Conservation (phyloP, 2,113 vertebrate species). For the Mesocricetus auratus region DNA sequence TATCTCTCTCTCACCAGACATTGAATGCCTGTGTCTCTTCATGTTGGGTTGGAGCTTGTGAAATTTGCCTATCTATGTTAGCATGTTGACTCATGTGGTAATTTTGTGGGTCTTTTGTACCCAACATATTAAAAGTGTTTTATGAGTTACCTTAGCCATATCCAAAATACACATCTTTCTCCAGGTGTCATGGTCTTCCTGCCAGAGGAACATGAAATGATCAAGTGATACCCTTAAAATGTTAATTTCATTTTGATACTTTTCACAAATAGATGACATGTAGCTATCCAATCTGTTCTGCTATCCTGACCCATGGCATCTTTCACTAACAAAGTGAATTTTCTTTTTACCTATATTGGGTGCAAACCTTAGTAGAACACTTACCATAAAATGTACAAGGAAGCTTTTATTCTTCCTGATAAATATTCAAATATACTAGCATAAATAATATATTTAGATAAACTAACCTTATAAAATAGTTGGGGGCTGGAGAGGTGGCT, state of each 20-base stretch:
- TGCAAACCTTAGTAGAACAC: not conserved
- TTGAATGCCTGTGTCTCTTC: too few relatives aligned
- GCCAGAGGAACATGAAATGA: not conserved
- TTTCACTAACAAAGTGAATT: not conserved
- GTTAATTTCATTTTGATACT: not conserved
- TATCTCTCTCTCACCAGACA: not conserved
- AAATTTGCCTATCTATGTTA: too few relatives aligned
- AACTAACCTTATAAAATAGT: not conserved
- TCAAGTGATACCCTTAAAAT: not conserved
- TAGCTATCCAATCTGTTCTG: not conserved
- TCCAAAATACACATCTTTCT: not conserved
- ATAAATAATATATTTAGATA: not conserved
- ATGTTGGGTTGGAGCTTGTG: not conserved
- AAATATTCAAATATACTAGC: not conserved
- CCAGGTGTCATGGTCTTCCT: not conserved
- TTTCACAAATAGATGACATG: too few relatives aligned
- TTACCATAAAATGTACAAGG: not conserved
- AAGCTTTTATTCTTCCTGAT: not conserved
- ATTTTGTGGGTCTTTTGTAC: not conserved
- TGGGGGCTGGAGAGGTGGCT: too few relatives aligned
- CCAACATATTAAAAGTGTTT: too few relatives aligned
- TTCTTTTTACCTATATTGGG: not conserved
- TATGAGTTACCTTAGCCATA: too few relatives aligned
- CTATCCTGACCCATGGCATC: not conserved
- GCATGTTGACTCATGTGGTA: not conserved